Evolutionary conservation across 2,113 vertebrate species (phyloP).

Genomic region (Indicator indicator): DNA sequence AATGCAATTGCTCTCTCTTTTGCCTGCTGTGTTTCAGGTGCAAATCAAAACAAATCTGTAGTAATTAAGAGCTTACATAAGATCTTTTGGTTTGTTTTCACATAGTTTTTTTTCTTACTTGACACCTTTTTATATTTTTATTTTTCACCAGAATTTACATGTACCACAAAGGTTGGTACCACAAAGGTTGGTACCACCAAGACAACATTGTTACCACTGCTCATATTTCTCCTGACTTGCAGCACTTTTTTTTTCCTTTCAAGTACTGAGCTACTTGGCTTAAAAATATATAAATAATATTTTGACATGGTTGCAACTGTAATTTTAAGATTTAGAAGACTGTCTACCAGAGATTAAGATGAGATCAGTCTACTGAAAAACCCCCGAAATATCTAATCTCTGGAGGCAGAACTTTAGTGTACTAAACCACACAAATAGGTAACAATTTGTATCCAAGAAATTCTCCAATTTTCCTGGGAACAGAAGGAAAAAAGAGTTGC

Average conservation of each 20-base stretch:
- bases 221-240: neutral
- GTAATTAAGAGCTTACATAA: constrained; percentile 65
- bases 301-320: neutral
- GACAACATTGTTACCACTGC: neutral
- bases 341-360: neutral
- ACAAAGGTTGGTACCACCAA: neutral
- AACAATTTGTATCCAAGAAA: neutral
- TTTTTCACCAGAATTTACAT: neutral
- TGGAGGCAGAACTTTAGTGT: neutral
- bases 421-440: neutral
- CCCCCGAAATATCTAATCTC: neutral
- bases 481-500: neutral
- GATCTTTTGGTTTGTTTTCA: constrained; percentile 22
- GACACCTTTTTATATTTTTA: neutral
- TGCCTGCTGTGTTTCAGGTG: constrained; percentile 52
- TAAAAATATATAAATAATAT: neutral
- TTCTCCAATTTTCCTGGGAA: neutral
- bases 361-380: neutral
- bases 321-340: constrained; percentile 17
- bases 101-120: neutral
- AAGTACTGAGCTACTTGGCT: neutral
- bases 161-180: neutral
- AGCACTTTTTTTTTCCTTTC: neutral
- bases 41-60: constrained; percentile 71
- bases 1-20: constrained; percentile 12